Base-by-base conservation (phyloP, 2,888 invertebrate genomes). In the Ariolimax columbianus region DNA sequence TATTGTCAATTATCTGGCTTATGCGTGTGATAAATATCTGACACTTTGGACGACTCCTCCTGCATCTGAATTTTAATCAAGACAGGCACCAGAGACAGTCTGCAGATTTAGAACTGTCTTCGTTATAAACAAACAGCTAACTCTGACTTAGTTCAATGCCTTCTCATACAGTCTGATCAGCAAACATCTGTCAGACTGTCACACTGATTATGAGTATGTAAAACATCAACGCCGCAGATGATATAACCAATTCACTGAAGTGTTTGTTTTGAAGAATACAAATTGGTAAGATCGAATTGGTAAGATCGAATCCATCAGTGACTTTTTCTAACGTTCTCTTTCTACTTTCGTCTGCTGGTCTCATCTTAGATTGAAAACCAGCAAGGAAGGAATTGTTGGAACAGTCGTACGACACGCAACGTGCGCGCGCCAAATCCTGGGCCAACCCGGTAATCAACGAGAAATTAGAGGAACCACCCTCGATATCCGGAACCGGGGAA, bases 391-490 rank as follows among this genome's bases (percentile, higher is more conserved):
- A 70, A 70, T 40, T 38, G 23, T 38, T 40, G 23, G 19, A 38
- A 38, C 23, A 70, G 26, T 7, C 40, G 11, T 38, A 40, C 38
- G 14, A 70, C 38, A 40, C 70, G 30, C 70, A 70, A 70, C 70
- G 70, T 23, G 70, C 70, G 70, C 70, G 38, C 38, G 70, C 70
- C 23, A 70, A 70, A 70, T 70, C 36, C 38, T 70, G 38, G 36
- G 38, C 38, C 7, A 70, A 38, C 38, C 23, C 38, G 36, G 38
- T 70, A 70, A 70, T 70, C 70, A 70, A 70, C 38, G 38, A 14
- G 70, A 38, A 70, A 70, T 70, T 38, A 70, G 70, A 70, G 70
- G 23, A 70, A 70, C 70, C 70, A 38, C 38, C 70, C 36, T 70
- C 38, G 40, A 9, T 38, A 38, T 38, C 70, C 38, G 26, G 70